A percentile compares a stretch with the other conserved stretches of the same genome.
phyloP scores from a whole-genome alignment of 2,888 invertebrate species.

The Priocnemis perturbator region DNA sequence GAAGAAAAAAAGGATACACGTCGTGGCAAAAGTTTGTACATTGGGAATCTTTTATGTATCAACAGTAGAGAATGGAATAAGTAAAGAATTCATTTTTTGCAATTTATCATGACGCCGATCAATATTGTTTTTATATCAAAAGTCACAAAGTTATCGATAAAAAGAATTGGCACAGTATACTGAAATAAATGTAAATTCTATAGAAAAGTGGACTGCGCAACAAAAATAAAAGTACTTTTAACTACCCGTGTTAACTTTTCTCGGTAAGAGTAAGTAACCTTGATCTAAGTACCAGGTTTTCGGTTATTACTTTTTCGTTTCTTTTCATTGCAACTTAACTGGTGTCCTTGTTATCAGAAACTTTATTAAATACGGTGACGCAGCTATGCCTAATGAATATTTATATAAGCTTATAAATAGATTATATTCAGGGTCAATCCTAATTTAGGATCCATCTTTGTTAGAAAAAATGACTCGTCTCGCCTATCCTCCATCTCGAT shows the following conservation, averaged over 20 bases:
- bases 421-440: conserved; percentile 4
- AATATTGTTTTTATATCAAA: no score
- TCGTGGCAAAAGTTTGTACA: conserved; percentile 49
- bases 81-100: no score
- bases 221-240: background rate
- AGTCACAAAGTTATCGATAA: no score
- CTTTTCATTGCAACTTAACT: conserved; percentile 7
- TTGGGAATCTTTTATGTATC: conserved; percentile 16
- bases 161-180: no score
- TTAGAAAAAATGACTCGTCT: background rate
- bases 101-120: no score
- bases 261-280: background rate
- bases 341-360: conserved; percentile 2
- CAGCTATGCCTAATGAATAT: conserved; percentile 10
- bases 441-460: conserved; percentile 8
- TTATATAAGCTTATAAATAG: conserved; percentile 11
- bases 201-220: no score
- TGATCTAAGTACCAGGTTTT: background rate
- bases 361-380: background rate
- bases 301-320: background rate
- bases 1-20: conserved; percentile 25
- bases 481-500: background rate
- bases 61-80: background rate
- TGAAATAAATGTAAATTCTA: no score
- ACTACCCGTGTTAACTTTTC: background rate